These are phyloP conservation scores for Lissocephala sabroskyi DNA, from an alignment of 2,888 invertebrate genomes.

Conservation along the genomic window DNA sequence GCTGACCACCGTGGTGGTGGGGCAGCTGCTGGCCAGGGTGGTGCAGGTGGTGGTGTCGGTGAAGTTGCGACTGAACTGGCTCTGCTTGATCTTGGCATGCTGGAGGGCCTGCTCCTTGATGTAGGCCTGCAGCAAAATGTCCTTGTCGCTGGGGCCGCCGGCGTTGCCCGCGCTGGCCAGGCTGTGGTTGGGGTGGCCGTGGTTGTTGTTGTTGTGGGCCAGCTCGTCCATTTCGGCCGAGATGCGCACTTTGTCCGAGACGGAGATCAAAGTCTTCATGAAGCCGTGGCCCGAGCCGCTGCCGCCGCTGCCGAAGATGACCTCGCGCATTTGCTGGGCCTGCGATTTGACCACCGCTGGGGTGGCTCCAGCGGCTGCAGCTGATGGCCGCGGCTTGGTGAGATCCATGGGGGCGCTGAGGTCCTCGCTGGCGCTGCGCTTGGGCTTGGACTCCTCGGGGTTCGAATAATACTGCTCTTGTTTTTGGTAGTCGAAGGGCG, in stretches of 20 bases:
- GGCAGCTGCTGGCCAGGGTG: background rate
- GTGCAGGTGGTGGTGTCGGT: constrained; percentile 8
- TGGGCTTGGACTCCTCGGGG: constrained; percentile 69
- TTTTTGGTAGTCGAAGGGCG: constrained; percentile 72
- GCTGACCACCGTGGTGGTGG: constrained; percentile 17
- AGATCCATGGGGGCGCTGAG: constrained; percentile 70
- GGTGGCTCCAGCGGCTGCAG: constrained; percentile 1
- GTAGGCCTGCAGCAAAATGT: constrained; percentile 81
- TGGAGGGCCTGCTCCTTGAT: constrained; percentile 81
- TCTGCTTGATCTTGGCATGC: constrained; percentile 82
- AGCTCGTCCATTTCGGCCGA: constrained; percentile 55
- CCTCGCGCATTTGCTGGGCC: constrained; percentile 69
- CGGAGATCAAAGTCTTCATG: constrained; percentile 70
- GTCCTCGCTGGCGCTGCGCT: constrained; percentile 55
- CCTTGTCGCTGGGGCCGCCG: constrained; percentile 70
- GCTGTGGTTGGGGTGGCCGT: too few relatives aligned
- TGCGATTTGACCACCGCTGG: constrained; percentile 48
- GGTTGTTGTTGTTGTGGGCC: constrained; percentile 33
- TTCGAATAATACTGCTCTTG: constrained; percentile 73
- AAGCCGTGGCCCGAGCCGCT: constrained; percentile 68
- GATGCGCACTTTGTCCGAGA: constrained; percentile 68
- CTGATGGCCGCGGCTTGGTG: constrained; percentile 67
- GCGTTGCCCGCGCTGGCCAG: constrained; percentile 54
- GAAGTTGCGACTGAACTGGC: constrained; percentile 72
- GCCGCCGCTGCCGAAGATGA: constrained; percentile 64